These are phyloP conservation scores for Neosilurus hyrtlii DNA, from an alignment of 2,797 vertebrate species.

Conservation along the genomic window DNA sequence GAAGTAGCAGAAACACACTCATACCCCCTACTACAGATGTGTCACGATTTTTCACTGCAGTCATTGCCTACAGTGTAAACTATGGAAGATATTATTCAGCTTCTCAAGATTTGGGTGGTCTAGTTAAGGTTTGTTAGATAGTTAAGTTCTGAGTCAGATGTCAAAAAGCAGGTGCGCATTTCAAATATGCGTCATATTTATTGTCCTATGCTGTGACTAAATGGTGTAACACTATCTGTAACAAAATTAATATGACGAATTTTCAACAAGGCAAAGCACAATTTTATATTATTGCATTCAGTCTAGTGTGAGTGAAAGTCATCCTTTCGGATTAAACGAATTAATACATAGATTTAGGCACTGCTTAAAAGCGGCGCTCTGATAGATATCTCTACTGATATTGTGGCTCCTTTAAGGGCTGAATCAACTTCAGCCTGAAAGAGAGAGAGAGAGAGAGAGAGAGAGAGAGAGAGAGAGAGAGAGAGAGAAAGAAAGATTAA, in stretches of 20 bases:
- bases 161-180: not conserved
- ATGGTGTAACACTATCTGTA: constrained; percentile 9
- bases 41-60: not conserved
- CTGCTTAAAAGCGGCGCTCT: too few species aligned
- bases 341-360: not conserved
- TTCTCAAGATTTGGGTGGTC: constrained; percentile 28
- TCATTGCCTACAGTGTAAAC: constrained; percentile 26
- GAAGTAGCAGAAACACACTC: not conserved
- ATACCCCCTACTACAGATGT: not conserved
- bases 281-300: not conserved
- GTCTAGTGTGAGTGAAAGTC: too few species aligned
- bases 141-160: constrained; percentile 26
- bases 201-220: constrained; percentile 11
- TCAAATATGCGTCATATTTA: constrained; percentile 7
- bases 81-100: constrained; percentile 14
- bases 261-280: not conserved
- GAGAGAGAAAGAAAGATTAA: too few species aligned
- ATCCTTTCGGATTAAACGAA: not conserved
- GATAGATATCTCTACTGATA: too few species aligned
- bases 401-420: too few species aligned
- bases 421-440: too few species aligned
- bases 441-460: too few species aligned
- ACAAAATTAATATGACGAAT: not conserved
- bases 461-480: too few species aligned
- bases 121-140: constrained; percentile 8